phyloP scores from a whole-genome alignment of 2,797 vertebrate species.

The Macrochelys suwanniensis region DNA sequence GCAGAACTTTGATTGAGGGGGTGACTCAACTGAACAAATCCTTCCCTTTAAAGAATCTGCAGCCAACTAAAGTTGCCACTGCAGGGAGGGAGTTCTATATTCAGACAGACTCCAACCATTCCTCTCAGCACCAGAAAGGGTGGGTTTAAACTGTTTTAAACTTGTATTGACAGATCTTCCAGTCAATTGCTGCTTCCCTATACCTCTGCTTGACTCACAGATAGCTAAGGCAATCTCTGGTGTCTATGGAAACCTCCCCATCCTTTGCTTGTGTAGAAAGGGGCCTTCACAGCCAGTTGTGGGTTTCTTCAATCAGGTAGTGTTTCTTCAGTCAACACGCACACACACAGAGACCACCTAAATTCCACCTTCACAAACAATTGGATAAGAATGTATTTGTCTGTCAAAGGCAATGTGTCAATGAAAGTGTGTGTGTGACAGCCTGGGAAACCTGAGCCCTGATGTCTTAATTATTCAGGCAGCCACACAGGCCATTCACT shows the following conservation, averaged over 20 bases:
- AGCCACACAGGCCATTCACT: not conserved
- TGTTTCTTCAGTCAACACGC: too few relatives aligned
- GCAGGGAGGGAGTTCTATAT: not conserved
- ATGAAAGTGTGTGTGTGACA: not conserved
- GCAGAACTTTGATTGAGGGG: not conserved
- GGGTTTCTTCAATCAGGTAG: too few relatives aligned
- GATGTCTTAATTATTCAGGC: not conserved
- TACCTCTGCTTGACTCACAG: not conserved
- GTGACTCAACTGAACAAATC: not conserved
- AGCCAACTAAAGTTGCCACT: conserved; percentile 11
- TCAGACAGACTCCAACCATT: not conserved
- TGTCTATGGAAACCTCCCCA: not conserved
- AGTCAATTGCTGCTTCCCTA: not conserved
- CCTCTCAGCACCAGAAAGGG: not conserved
- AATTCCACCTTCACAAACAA: not conserved
- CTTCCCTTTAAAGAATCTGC: conserved; percentile 27
- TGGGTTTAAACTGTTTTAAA: not conserved
- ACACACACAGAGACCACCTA: not conserved
- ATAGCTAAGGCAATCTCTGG: not conserved
- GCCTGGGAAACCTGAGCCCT: not conserved
- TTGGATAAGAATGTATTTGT: not conserved
- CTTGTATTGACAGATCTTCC: not conserved
- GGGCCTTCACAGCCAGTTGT: too few relatives aligned
- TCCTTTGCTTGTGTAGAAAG: not conserved
- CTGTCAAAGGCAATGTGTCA: not conserved